Conservation (phyloP, 2,888 invertebrate genomes). For the Drosophila pseudotakahashii region DNA sequence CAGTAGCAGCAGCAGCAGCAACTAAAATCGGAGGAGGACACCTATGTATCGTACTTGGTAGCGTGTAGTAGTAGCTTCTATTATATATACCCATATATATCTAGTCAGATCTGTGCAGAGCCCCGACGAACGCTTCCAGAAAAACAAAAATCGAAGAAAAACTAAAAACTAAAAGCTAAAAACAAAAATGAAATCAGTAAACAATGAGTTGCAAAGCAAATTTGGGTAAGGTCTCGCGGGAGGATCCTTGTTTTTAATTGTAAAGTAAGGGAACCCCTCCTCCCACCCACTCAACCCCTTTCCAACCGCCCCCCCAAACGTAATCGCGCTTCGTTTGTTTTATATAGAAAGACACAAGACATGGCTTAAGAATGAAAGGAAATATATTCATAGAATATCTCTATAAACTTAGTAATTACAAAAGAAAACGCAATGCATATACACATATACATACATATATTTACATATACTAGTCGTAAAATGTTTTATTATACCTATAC, state of each 20-base stretch:
- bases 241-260: conserved; percentile 45
- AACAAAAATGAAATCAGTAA: conserved; percentile 2
- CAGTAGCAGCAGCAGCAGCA: conserved; percentile 7
- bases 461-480: conserved; percentile 70
- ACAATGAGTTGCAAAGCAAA: conserved; percentile 74
- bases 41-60: conserved; percentile 50
- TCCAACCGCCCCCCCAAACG: conserved; percentile 10
- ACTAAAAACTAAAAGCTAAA: not conserved
- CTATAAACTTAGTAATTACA: conserved; percentile 66
- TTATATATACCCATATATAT: conserved; percentile 66
- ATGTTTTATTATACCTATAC: conserved; percentile 61
- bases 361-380: conserved; percentile 41
- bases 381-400: conserved; percentile 74
- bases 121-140: conserved; percentile 49
- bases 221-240: conserved; percentile 39
- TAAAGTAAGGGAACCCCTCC: conserved; percentile 32
- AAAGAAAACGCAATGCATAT: conserved; percentile 49
- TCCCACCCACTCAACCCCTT: conserved; percentile 13
- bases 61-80: conserved; percentile 54
- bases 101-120: conserved; percentile 74
- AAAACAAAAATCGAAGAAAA: conserved; percentile 29
- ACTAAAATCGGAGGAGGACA: conserved; percentile 53
- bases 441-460: conserved; percentile 53
- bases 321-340: conserved; percentile 48
- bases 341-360: conserved; percentile 42